Percentiles rank a stretch among this genome's conserved stretches.
phyloP scores from a whole-genome alignment of 2,113 vertebrate genomes.

The Anser brachyrhynchus region DNA sequence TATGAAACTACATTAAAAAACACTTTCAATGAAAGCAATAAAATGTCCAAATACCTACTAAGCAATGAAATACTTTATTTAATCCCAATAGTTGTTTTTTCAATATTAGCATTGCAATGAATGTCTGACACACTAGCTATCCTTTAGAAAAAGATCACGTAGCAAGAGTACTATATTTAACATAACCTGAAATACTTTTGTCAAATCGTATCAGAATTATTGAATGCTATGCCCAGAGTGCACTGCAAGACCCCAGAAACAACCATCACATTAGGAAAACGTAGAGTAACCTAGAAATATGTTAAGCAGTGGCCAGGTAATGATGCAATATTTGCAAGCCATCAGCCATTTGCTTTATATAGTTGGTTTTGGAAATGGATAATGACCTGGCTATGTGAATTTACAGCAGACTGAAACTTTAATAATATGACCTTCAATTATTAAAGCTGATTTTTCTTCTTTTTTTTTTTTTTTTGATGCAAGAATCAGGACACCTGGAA shows the following conservation, averaged over 20 bases:
- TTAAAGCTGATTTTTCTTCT: neutral
- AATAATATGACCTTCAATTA: neutral
- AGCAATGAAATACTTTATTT: conserved; percentile 7
- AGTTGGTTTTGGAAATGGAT: neutral
- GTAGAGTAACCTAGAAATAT: conserved; percentile 35
- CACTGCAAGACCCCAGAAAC: conserved; percentile 22
- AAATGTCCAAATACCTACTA: neutral
- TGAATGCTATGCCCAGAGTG: neutral
- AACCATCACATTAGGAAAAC: conserved; percentile 36
- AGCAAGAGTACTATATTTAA: conserved; percentile 38
- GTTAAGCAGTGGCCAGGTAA: neutral
- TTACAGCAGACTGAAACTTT: neutral
- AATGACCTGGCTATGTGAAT: neutral
- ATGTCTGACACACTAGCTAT: conserved; percentile 36
- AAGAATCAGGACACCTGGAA: conserved; percentile 11
- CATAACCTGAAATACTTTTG: conserved; percentile 40
- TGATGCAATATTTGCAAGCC: conserved; percentile 12
- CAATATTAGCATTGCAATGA: neutral
- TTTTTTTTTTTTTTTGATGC: neutral
- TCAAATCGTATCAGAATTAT: conserved; percentile 5
- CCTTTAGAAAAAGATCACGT: conserved; percentile 54
- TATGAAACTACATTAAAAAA: neutral
- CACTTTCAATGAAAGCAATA: conserved; percentile 17
- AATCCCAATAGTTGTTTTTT: neutral
- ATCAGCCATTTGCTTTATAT: neutral